phyloP scores from a whole-genome alignment of 2,113 vertebrate species.

The Cyphomyrus plagiostoma region DNA sequence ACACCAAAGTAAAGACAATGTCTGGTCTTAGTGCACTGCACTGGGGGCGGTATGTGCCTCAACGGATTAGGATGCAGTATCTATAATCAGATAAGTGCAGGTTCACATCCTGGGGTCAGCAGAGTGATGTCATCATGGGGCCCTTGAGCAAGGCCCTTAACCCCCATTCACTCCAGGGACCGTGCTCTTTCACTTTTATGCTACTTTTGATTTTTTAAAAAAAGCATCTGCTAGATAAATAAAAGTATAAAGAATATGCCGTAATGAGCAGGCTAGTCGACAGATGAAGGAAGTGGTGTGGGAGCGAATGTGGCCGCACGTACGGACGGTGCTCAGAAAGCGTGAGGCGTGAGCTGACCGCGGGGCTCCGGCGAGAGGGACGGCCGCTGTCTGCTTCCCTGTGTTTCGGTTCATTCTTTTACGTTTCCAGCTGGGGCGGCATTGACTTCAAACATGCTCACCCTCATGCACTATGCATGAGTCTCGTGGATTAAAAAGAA shows the following conservation, averaged over 20 bases:
- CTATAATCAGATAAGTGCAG: not conserved
- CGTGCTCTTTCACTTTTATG: not conserved
- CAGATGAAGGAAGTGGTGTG: not conserved
- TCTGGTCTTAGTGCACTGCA: not conserved
- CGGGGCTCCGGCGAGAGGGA: not conserved
- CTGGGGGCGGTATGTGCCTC: not conserved
- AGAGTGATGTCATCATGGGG: not conserved
- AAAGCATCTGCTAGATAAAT: not conserved
- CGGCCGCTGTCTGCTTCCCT: not conserved
- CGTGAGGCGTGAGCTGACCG: not conserved
- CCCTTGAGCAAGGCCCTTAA: not conserved
- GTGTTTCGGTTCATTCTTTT: not conserved
- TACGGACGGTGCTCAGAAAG: not conserved
- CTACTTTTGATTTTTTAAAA: not conserved
- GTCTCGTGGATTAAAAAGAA: not conserved
- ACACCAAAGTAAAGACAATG: not conserved
- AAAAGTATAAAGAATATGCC: not conserved
- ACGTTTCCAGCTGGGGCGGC: not conserved
- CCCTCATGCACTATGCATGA: constrained; percentile 9
- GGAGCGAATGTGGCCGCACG: not conserved
- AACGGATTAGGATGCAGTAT: not conserved
- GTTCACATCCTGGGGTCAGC: not conserved
- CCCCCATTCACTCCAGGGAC: not conserved
- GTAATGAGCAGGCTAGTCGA: not conserved
- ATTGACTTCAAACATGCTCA: not conserved